Percentiles rank a stretch among this genome's conserved stretches.
phyloP scores from a whole-genome alignment of 2,797 vertebrate genomes.

The Hirundo rustica region DNA sequence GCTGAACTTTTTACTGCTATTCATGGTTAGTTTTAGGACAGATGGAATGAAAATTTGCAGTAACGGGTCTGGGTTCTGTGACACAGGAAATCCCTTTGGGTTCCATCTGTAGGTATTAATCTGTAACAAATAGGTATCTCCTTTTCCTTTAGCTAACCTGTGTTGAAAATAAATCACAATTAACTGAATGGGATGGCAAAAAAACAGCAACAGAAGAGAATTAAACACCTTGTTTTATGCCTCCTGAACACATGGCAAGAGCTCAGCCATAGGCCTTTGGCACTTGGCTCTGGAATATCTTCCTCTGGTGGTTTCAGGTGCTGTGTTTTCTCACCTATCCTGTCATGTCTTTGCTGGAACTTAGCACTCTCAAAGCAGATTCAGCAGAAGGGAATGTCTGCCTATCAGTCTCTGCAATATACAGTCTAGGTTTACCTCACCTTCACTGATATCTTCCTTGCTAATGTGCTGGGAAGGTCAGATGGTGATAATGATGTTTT shows the following conservation, averaged over 20 bases:
- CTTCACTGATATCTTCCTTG: not conserved
- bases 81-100: not conserved
- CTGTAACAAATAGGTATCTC: not conserved
- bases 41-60: not conserved
- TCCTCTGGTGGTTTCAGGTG: not conserved
- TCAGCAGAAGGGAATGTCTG: not conserved
- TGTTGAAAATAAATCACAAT: not conserved
- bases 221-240: not conserved
- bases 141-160: not conserved
- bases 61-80: not conserved
- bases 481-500: not conserved
- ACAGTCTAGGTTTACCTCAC: not conserved
- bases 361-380: not conserved
- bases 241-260: not conserved
- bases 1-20: not conserved
- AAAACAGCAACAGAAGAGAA: not conserved
- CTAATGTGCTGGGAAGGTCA: not conserved
- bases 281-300: not conserved
- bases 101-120: not conserved
- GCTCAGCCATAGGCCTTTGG: not conserved
- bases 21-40: not conserved
- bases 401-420: not conserved
- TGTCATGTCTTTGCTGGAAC: not conserved
- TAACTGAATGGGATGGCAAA: not conserved
- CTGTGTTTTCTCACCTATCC: not conserved